These are phyloP conservation scores for Chaetodon trifasciatus DNA, from an alignment of 2,797 vertebrate genomes.

Conservation along the genomic window DNA sequence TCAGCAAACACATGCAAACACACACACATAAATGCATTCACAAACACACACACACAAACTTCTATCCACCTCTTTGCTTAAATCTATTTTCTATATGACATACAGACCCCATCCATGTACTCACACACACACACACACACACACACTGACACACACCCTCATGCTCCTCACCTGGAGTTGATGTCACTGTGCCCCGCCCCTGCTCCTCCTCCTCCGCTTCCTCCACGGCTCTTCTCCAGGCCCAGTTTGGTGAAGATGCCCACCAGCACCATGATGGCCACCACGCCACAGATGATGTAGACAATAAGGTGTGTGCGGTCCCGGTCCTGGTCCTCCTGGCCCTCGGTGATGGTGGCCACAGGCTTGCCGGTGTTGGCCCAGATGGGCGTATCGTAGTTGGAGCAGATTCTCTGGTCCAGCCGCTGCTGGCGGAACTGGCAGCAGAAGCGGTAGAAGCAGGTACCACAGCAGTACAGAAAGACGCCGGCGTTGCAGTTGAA, in stretches of 20 bases:
- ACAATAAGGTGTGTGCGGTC: slow-evolving; percentile 97
- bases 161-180: slow-evolving; percentile 79
- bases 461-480: slow-evolving; percentile 96
- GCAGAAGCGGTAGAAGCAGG: slow-evolving; percentile 98
- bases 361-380: slow-evolving; percentile 97
- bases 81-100: slow-evolving; percentile 1
- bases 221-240: slow-evolving; percentile 92
- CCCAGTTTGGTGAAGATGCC: slow-evolving; percentile 97
- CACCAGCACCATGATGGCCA: slow-evolving; percentile 95
- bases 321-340: slow-evolving; percentile 86
- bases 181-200: slow-evolving; percentile 66
- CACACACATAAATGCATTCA: slow-evolving; percentile 5
- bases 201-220: slow-evolving; percentile 76
- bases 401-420: slow-evolving; percentile 96
- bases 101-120: neutral
- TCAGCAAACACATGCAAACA: slow-evolving; percentile 30
- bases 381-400: slow-evolving; percentile 97
- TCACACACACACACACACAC: neutral
- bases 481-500: slow-evolving; percentile 97
- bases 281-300: slow-evolving; percentile 97
- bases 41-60: neutral
- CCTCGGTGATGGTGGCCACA: slow-evolving; percentile 89
- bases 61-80: neutral
- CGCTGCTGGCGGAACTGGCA: slow-evolving; percentile 95
- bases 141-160: neutral